phyloP scores from a whole-genome alignment of 2,113 vertebrate species.

The Pelusios castaneus region DNA sequence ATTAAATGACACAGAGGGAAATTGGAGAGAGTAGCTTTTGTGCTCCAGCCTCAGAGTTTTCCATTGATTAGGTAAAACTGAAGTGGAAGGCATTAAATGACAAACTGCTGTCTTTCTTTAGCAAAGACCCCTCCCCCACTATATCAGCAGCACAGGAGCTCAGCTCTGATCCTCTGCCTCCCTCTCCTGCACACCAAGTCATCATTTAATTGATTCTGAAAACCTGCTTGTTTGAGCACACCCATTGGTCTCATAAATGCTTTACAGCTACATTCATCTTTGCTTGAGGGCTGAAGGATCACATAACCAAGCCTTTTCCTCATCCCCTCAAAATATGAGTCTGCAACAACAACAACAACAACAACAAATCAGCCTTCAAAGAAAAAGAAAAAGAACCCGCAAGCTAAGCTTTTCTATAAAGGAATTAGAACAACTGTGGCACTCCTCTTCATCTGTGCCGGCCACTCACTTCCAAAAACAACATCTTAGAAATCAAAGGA shows the following conservation, averaged over 20 bases:
- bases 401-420: neutral
- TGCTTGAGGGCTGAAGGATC: constrained; percentile 17
- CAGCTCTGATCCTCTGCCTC: neutral
- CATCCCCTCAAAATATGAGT: accelerated
- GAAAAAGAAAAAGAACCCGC: neutral
- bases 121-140: neutral
- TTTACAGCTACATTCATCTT: neutral
- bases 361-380: neutral
- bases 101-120: constrained; percentile 46
- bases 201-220: constrained; percentile 41
- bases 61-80: constrained; percentile 34
- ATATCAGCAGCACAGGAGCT: neutral
- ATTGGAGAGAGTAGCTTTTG: constrained; percentile 49
- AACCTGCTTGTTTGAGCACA: constrained; percentile 43
- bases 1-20: constrained; percentile 52
- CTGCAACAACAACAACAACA: neutral
- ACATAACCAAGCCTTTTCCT: neutral
- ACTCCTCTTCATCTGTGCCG: neutral
- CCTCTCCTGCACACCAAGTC: neutral
- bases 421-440: neutral
- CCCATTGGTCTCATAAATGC: constrained; percentile 53
- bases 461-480: neutral
- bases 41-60: constrained; percentile 40
- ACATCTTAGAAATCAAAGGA: neutral
- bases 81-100: constrained; percentile 17